phyloP scores from a whole-genome alignment of 2,888 invertebrate species.

The Drosophila engyochracea region DNA sequence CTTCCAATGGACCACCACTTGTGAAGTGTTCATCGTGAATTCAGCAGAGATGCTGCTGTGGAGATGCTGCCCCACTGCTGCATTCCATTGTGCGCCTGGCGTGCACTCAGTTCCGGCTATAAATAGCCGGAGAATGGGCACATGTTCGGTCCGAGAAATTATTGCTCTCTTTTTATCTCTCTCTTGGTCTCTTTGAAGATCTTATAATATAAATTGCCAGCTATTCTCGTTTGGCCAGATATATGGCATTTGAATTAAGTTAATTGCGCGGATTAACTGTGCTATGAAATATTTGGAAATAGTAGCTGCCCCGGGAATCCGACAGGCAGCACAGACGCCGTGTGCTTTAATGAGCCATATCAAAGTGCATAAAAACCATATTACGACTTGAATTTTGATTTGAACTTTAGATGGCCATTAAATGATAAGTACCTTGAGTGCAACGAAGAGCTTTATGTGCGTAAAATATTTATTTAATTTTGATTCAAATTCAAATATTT shows the following conservation, averaged over 20 bases:
- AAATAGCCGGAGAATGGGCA: slow-evolving; percentile 79
- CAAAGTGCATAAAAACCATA: slow-evolving; percentile 11
- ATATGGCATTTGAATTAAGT: slow-evolving; percentile 64
- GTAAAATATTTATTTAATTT: not conserved
- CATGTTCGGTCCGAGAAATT: slow-evolving; percentile 56
- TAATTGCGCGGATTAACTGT: slow-evolving; percentile 76
- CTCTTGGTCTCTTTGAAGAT: slow-evolving; percentile 8
- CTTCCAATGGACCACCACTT: slow-evolving; percentile 79
- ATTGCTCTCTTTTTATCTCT: slow-evolving; percentile 17
- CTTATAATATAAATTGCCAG: slow-evolving; percentile 2
- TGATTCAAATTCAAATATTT: not conserved
- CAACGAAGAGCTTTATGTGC: not conserved
- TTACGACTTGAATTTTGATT: not conserved
- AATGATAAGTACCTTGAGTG: not conserved
- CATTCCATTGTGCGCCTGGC: slow-evolving; percentile 67
- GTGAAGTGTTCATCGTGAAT: slow-evolving; percentile 75
- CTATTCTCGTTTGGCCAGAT: slow-evolving; percentile 33
- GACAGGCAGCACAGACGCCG: slow-evolving; percentile 21
- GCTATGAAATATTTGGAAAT: slow-evolving; percentile 64
- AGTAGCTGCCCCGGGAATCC: slow-evolving; percentile 42
- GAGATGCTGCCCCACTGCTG: slow-evolving; percentile 16
- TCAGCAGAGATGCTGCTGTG: slow-evolving; percentile 38
- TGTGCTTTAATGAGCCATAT: slow-evolving; percentile 26
- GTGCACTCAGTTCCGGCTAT: slow-evolving; percentile 66
- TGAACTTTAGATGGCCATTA: not conserved